Base-by-base conservation (phyloP, 30 jellyfish, hydroid and myxozoan genomes). In the Turritopsis dohrnii region DNA sequence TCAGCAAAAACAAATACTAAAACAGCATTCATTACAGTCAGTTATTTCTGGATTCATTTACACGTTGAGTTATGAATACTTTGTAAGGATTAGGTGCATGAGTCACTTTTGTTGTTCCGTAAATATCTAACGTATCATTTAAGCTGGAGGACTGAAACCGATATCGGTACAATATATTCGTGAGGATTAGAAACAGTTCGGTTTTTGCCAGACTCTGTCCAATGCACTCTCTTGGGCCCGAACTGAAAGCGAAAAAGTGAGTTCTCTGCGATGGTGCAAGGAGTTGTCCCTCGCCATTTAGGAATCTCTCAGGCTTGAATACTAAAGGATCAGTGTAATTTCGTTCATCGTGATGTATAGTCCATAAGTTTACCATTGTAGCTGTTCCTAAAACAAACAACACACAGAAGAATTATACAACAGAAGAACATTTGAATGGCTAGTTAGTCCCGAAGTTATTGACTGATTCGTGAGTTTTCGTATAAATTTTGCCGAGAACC, bases 21-120 rank as follows among this genome's bases (percentile, higher is more conserved):
- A n/a, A n/a, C n/a, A n/a, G n/a, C n/a, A n/a, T n/a, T n/a, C n/a
- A n/a, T n/a, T n/a, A n/a, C n/a, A n/a, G n/a, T n/a, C n/a, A n/a
- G n/a, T n/a, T n/a, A n/a, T n/a, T n/a, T n/a, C n/a, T n/a, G n/a
- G n/a, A n/a, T n/a, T n/a, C n/a, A n/a, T n/a, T n/a, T n/a, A n/a
- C n/a, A n/a, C 83, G 53, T 9, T 29, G 72, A 0, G 20, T 74
- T 21, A 29, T n/a, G 65, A 8, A 74, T 7, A 74, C 60, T 23
- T 74, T 74, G 60, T 23, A 74, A 7, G 83, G 83, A 7, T 74
- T 26, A 20, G 83, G 83, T 9, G 83, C 83, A 29, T 74, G 83
- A 72, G 83, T 74, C 65, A 74, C 83, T 74, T 74, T 74, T 23
- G 83, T 74, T 8, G 16, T 74, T 17, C 83, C 83, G 41, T 74